Evolutionary conservation across 2,888 invertebrate genomes (phyloP).

Genomic region (Platycheirus albimanus): DNA sequence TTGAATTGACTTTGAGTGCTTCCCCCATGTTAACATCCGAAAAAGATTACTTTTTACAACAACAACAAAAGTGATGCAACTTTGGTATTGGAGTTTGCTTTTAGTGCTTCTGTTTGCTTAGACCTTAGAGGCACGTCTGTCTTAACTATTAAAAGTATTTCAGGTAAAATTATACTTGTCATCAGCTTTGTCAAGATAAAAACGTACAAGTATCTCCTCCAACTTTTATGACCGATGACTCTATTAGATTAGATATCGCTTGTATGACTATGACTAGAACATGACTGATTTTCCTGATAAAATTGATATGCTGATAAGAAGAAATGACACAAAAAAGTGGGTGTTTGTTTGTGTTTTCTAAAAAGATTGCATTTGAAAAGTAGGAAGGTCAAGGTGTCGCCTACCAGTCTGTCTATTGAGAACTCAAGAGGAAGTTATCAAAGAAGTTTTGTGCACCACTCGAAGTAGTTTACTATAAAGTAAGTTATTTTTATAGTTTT

Average conservation of each 20-base stretch:
- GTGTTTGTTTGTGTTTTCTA: background rate
- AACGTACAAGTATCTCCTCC: background rate
- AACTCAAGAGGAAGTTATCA: background rate
- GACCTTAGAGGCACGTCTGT: background rate
- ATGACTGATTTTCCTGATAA: background rate
- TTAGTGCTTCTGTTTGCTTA: background rate
- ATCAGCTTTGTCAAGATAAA: slow-evolving; percentile 13
- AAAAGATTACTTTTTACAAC: background rate
- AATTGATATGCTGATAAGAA: background rate
- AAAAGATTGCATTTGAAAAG: slow-evolving; percentile 13
- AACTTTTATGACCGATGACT: background rate
- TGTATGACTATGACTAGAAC: background rate
- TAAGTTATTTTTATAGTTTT: too few species aligned
- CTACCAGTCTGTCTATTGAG: slow-evolving; percentile 4
- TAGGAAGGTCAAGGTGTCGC: background rate
- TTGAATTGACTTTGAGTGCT: slow-evolving; percentile 22
- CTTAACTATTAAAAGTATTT: background rate
- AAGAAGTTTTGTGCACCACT: background rate
- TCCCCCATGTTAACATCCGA: slow-evolving; percentile 17
- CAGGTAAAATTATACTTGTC: slow-evolving; percentile 4
- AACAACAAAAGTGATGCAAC: slow-evolving; percentile 19
- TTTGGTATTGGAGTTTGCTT: too few species aligned
- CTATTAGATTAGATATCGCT: background rate
- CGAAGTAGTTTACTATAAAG: too few species aligned
- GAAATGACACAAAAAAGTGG: too few species aligned